Evolutionary conservation across 1,140 invertebrate species (phyloP).

Genomic region (Brachionus asplanchnoidis): DNA sequence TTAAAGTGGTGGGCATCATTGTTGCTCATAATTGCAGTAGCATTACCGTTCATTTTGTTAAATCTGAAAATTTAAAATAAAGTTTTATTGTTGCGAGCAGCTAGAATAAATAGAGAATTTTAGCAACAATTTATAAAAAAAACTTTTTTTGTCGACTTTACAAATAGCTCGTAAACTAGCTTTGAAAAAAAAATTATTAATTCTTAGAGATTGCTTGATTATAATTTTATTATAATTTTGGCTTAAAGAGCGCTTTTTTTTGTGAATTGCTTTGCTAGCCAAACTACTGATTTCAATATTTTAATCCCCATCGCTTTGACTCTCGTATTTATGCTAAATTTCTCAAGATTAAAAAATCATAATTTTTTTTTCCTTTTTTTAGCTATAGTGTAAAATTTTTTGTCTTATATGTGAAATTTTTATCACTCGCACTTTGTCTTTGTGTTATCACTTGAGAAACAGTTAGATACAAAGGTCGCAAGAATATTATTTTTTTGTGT

Average conservation of each 20-base stretch:
- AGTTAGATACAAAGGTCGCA: no score
- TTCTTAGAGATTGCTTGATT: background rate
- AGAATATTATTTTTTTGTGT: no score
- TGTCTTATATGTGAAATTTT: background rate
- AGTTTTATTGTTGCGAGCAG: no score
- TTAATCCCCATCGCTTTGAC: background rate
- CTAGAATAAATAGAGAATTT: background rate
- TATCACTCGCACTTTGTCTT: background rate
- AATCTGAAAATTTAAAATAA: background rate
- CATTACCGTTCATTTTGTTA: constrained; percentile 13
- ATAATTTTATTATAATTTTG: constrained; percentile 7
- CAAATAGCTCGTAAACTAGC: background rate
- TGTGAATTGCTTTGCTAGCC: background rate
- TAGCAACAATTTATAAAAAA: background rate
- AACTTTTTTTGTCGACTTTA: background rate
- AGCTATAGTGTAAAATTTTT: background rate
- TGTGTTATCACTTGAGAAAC: background rate
- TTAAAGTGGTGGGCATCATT: background rate
- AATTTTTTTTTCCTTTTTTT: background rate
- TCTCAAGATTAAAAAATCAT: background rate
- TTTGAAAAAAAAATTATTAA: background rate
- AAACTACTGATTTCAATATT: background rate
- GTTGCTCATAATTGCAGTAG: constrained; percentile 5
- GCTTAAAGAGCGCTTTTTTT: background rate
- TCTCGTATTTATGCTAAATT: background rate